These are phyloP conservation scores for Zootoca vivipara DNA, from an alignment of 2,113 vertebrate genomes.

Conservation along the genomic window DNA sequence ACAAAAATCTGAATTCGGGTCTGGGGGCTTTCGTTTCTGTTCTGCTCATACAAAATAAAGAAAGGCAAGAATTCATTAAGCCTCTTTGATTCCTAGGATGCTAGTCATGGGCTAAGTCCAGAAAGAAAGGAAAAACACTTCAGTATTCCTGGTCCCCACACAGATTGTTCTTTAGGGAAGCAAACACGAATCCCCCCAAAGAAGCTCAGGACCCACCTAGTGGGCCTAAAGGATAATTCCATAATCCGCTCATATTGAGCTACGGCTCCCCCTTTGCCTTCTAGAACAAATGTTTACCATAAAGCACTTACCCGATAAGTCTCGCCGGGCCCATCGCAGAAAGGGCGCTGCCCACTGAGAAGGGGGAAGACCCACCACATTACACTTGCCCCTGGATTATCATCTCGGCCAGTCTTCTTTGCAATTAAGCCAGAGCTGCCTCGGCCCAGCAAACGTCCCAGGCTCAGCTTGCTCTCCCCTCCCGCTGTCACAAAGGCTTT, in stretches of 20 bases:
- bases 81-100: neutral
- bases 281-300: neutral
- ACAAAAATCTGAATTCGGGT: neutral
- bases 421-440: neutral
- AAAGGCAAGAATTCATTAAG: neutral
- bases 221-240: neutral
- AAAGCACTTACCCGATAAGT: neutral
- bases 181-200: neutral
- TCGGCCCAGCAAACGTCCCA: neutral
- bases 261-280: neutral
- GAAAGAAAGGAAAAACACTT: neutral
- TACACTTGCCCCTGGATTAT: neutral
- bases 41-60: neutral
- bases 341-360: slow-evolving; percentile 21
- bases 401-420: neutral
- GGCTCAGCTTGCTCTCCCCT: neutral
- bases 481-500: slow-evolving; percentile 15
- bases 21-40: neutral
- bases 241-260: neutral
- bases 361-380: neutral
- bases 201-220: neutral
- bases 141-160: neutral
- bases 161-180: neutral
- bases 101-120: neutral
- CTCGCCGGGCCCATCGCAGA: neutral